Conservation (phyloP, 2,888 invertebrate genomes). For the Alentia gelatinosa region DNA sequence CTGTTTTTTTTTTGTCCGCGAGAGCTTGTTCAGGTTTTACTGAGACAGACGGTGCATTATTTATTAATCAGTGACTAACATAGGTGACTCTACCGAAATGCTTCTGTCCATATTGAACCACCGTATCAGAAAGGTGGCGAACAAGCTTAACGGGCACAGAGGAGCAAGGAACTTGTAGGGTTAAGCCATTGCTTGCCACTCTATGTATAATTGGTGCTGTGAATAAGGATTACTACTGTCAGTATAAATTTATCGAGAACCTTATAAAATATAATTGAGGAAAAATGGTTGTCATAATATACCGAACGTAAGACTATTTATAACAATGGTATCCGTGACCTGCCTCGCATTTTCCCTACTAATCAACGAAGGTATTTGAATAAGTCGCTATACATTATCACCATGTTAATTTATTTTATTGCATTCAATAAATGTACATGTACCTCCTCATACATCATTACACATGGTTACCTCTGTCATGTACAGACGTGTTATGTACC, state of each 20-base stretch:
- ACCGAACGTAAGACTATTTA: background rate
- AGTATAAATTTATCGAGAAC: background rate
- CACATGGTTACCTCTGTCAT: background rate
- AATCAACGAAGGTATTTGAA: background rate
- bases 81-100: background rate
- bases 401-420: background rate
- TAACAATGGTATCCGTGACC: background rate
- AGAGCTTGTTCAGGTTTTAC: background rate
- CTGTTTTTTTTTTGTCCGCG: background rate
- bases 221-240: background rate
- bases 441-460: background rate
- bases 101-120: background rate
- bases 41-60: slow-evolving; percentile 9
- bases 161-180: too few relatives aligned
- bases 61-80: background rate
- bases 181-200: background rate
- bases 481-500: background rate
- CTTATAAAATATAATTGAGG: background rate
- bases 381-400: background rate
- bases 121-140: background rate
- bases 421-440: background rate
- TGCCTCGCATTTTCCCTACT: background rate
- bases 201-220: slow-evolving; percentile 32
- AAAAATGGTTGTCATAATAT: too few relatives aligned
- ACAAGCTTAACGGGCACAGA: background rate